Percentiles rank a stretch among this genome's conserved stretches.
phyloP scores from a whole-genome alignment of 1,140 invertebrate species.

The Leptonema lineaticorne region DNA sequence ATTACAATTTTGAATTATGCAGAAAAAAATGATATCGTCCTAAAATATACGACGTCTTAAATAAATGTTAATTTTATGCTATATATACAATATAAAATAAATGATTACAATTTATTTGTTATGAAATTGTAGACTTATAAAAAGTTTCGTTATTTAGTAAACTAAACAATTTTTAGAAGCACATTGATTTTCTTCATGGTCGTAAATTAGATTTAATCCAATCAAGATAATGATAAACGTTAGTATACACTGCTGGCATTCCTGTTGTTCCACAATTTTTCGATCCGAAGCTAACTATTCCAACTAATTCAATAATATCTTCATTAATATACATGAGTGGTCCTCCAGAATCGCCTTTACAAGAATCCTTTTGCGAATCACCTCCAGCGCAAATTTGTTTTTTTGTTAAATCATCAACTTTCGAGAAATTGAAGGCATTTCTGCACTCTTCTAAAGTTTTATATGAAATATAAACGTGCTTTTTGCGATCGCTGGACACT shows the following conservation, averaged over 20 bases:
- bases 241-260: conserved; percentile 72
- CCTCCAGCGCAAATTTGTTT: conserved; percentile 68
- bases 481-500: conserved; percentile 55
- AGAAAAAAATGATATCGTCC: too few relatives aligned
- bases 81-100: too few relatives aligned
- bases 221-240: conserved; percentile 59
- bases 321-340: conserved; percentile 61
- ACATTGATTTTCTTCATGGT: too few relatives aligned
- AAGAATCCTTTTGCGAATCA: conserved; percentile 64
- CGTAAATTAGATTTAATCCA: conserved; percentile 66
- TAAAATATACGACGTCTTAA: too few relatives aligned
- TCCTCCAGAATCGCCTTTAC: conserved; percentile 74
- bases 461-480: conserved; percentile 58
- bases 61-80: too few relatives aligned
- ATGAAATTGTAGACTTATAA: too few relatives aligned
- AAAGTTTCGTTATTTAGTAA: too few relatives aligned
- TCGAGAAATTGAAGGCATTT: conserved; percentile 51
- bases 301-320: conserved; percentile 52
- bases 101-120: too few relatives aligned
- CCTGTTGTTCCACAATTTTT: conserved; percentile 64
- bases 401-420: conserved; percentile 47
- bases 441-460: conserved; percentile 50
- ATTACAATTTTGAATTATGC: too few relatives aligned
- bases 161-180: too few relatives aligned
- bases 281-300: conserved; percentile 68